Base-by-base conservation (phyloP, 2,797 vertebrate genomes). In the Nasua narica region DNA sequence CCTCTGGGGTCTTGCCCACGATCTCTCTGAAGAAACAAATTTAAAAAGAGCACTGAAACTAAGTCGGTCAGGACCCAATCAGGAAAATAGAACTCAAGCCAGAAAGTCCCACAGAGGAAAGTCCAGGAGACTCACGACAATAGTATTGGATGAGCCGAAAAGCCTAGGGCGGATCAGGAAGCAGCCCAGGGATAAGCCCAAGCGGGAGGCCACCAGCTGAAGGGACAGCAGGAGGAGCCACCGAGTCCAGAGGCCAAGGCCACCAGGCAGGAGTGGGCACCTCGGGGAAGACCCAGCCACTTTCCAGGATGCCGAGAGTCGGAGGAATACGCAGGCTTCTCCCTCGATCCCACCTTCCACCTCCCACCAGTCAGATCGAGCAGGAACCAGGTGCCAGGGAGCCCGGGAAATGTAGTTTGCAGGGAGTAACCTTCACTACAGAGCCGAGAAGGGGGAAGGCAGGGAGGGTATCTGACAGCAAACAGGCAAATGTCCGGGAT, bases 81-180 rank as follows among this genome's bases (percentile, higher is more conserved):
- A 37, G 87, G 90, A 89, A 60, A 83, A 76, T 0, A 56, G 88
- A 91, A 35, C 18, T 32, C 70, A 78, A 79, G 48, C 16, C 65
- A 29, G 35, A 77, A 72, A 85, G 27, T 23, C 74, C 87, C 67
- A 35, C 69, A 94, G 56, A 94, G 43, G 37, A 43, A 60, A 70
- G 7, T 15, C 70, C 8, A 40, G 67, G 54, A 40, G 74, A 60
- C 4, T 40, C 52, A n/a, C 5, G 5, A 37, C 0, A 2, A 25
- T 7, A 58, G 46, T 14, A 5, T 9, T 62, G 21, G 48, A 58
- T 56, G 60, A 74, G 25, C 50, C 18, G 2, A 56, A 29, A 52
- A 70, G 48, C 35, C 62, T 37, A 10, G 13, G 7, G 21, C 7
- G 6, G 16, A 48, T 2, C 1, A 0, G 4, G 48, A 81, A 15